Evolutionary conservation across 2,888 invertebrate species (phyloP), one percentile per base, ranked within the genome.

Genomic region (Halictus ligatus): DNA sequence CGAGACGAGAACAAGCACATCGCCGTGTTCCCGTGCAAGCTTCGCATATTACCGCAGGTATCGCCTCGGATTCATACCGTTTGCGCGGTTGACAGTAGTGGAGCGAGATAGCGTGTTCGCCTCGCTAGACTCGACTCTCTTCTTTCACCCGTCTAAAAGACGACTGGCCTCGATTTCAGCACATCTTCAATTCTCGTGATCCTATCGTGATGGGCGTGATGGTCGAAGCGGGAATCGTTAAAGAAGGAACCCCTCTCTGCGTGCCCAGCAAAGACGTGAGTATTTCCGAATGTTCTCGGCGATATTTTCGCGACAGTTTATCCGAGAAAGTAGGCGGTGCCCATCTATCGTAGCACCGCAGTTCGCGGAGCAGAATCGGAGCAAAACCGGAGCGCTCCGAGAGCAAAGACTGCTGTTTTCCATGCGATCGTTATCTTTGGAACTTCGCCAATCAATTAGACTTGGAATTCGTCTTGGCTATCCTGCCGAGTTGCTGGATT

Each of bases 11-110:
- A 98, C 96, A 99, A 99, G 94, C 97, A 99, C 93, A 97, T 99
- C 89, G 99, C 99, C 35, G 99, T 99, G 89, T 99, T 99, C 96
- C 99, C 99, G 0, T 99, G 99, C 96, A 99, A 99, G 95, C 96
- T 99, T 73, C 96, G 96, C 85, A 96, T 97, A 78, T 94, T 97
- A 86, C 97, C 97, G 2, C 97, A 97, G 97, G 98, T 97, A 92
- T 94, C 7, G 60, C 0, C 7, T 13, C 15, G 64, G 15, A 64
- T 64, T 7, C 25, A 29, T 64, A 64, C 7, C 64, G 29, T 29
- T 64, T 13, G 2, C 12, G 15, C 64, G 64, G 10, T 54, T 10
- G 10, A 54, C 64, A 29, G 29, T 7, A 64, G 15, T 64, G 29
- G 15, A 15, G 64, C 25, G 64, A 64, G 64, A 64, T n/a, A 69